A percentile compares a stretch with the other conserved stretches of the same genome.
Evolutionary conservation across 1,140 invertebrate species (phyloP).

Genomic region (Drosophila simulans): DNA sequence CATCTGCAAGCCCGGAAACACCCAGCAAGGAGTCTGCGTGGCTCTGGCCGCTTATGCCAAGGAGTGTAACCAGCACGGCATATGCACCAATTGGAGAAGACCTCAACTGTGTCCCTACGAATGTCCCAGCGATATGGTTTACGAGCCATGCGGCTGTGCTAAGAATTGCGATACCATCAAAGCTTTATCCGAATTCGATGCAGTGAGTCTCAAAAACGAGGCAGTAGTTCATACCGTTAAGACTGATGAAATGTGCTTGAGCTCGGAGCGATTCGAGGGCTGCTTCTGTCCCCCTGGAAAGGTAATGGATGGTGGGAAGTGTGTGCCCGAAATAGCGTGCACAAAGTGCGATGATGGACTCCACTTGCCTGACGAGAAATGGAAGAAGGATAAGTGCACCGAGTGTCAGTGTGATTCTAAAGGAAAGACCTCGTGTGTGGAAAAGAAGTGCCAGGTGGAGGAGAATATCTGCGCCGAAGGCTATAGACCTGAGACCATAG

Average conservation of each 20-base stretch:
- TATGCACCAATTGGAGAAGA: slow-evolving; percentile 90
- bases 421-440: slow-evolving; percentile 86
- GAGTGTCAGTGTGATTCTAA: slow-evolving; percentile 88
- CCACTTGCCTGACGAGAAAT: slow-evolving; percentile 86
- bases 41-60: slow-evolving; percentile 90
- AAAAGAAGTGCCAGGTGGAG: slow-evolving; percentile 86
- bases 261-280: slow-evolving; percentile 87
- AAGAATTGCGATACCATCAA: slow-evolving; percentile 88
- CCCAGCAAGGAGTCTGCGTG: slow-evolving; percentile 87
- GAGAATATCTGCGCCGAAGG: slow-evolving; percentile 87
- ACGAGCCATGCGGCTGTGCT: slow-evolving; percentile 89
- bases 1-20: slow-evolving; percentile 86
- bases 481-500: slow-evolving; percentile 85
- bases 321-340: slow-evolving; percentile 78
- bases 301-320: slow-evolving; percentile 85
- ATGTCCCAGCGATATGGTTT: slow-evolving; percentile 87
- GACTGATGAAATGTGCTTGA: slow-evolving; percentile 85
- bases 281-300: slow-evolving; percentile 92
- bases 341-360: slow-evolving; percentile 78
- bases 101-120: slow-evolving; percentile 87
- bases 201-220: slow-evolving; percentile 84
- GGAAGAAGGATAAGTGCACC: slow-evolving; percentile 89
- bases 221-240: slow-evolving; percentile 82
- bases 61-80: slow-evolving; percentile 88
- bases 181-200: slow-evolving; percentile 78